Base-by-base conservation (phyloP, 2,888 invertebrate genomes). In the Tenthredo amoena region DNA sequence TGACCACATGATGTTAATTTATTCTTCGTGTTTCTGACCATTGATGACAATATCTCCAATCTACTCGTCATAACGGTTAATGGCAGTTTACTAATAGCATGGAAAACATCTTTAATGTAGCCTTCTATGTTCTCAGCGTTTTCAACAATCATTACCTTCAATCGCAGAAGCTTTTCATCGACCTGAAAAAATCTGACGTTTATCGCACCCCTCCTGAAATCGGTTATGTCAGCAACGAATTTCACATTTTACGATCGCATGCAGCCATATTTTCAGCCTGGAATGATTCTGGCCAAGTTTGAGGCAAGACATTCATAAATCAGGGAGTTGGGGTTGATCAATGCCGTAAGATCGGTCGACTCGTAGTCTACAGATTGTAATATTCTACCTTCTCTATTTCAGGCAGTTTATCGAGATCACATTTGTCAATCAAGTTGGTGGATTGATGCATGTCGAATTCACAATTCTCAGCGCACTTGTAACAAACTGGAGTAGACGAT, bases 21-120 rank as follows among this genome's bases (percentile, higher is more conserved):
- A 84, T 84, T 84, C 40, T 81, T 81, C 76, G 4, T 74, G 43
- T 84, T 84, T n/a, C 76, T 84, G 43, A 84, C 84, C 43, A 84
- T 62, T 4, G 62, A 74, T 43, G 84, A 84, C 26, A 84, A 74
- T 37, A 77, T 76, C 31, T 84, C 84, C 37, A 84, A 34, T 74
- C 76, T 84, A 50, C 62, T 84, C 55, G 74, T 37, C 55, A 84
- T 76, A 58, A n/a, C 58, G 31, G 74, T 40, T 34, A 43, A 15
- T 40, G 84, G 84, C 40, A 84, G 55, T 6, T 50, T 76, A 18
- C n/a, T 50, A 9, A 84, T 62, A 26, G 72, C 84, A 10, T 37
- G 34, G 6, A 76, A 47, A 34, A 77, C 9, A 6, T 50, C 72
- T 26, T 43, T 84, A 12, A 84, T 40, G 58, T 55, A 58, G 5